Conservation (phyloP, 1,140 invertebrate genomes). For the Heliothis virescens region DNA sequence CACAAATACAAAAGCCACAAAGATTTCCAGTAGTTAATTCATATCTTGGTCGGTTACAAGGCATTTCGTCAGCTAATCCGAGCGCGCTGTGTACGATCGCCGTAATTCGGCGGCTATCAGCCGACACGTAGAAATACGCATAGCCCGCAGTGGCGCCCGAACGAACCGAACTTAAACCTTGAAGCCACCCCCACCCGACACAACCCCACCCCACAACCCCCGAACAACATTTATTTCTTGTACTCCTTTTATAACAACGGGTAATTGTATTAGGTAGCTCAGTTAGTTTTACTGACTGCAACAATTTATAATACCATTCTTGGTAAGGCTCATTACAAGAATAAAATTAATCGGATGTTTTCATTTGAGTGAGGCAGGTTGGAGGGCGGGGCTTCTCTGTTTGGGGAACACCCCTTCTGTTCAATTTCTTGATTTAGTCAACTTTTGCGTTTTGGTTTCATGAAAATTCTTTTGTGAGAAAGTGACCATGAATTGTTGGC, state of each 20-base stretch:
- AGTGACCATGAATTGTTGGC: slow-evolving; percentile 1
- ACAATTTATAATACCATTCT: slow-evolving; percentile 22
- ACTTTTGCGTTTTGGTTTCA: slow-evolving; percentile 13
- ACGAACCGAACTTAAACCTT: slow-evolving; percentile 65
- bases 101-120: slow-evolving; percentile 57
- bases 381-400: slow-evolving; percentile 3
- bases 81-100: not conserved
- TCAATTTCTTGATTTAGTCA: slow-evolving; percentile 29
- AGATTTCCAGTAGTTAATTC: slow-evolving; percentile 2
- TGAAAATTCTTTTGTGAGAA: slow-evolving; percentile 12
- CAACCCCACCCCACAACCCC: slow-evolving; percentile 50
- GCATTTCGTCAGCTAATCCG: slow-evolving; percentile 37
- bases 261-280: slow-evolving; percentile 37
- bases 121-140: slow-evolving; percentile 69
- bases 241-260: slow-evolving; percentile 52
- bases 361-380: slow-evolving; percentile 6
- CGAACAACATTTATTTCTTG: slow-evolving; percentile 63
- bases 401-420: slow-evolving; percentile 19
- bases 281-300: slow-evolving; percentile 36
- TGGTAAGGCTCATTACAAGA: not conserved
- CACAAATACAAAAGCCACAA: slow-evolving; percentile 8
- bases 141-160: slow-evolving; percentile 70
- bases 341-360: slow-evolving; percentile 21
- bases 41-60: slow-evolving; percentile 26
- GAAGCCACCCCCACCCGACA: slow-evolving; percentile 52